Base-by-base conservation (phyloP, 35 echinoderm and acorn worm species). In the Heliocidaris erythrogramma region DNA sequence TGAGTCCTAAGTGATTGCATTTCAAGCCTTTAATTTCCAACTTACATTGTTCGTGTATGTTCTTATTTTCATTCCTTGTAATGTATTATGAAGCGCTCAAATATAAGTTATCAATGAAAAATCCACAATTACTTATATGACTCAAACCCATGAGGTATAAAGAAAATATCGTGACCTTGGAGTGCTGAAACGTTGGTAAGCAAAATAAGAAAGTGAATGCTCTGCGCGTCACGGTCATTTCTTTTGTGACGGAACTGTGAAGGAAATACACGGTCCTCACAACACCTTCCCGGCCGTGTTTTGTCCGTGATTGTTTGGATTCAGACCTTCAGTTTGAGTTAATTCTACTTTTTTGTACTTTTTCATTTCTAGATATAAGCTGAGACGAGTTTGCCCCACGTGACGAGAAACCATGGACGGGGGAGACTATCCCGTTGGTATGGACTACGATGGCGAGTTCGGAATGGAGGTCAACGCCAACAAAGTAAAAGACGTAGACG, bases 401-500 rank as follows among this genome's bases (percentile, higher is more conserved):
- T 78, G 65, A 78, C n/a, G 21, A 78, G 18, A 2, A 78, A n/a
- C 65, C 65, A 78, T 78, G 65, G 65, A 78, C 65, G 65, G 65
- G 65, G 65, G 65, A 78, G 65, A 78, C 65, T 78, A 78, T 78
- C 65, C 65, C 65, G 65, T 78, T 78, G 27, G 65, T 78, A 89
- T 89, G 87, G 87, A 89, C 24, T 32, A 31, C 11, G 87, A 92
- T 48, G 47, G 48, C 50, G 29, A 92, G 31, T 30, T 1, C 91
- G 48, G 48, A 16, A 92, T 92, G 48, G 91, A 92, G 29, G 91
- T 92, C 48, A 59, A 92, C 50, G 91, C 50, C 13, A 59, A 92
- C 91, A 48, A 48, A 24, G 87, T 89, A 13, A 89, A 89, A 89
- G 47, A 48, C 47, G 87, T 47, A 12, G 87, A 17, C 8, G 87